Base-by-base conservation (phyloP, 2,888 invertebrate genomes). In the Epinotia bilunana region DNA sequence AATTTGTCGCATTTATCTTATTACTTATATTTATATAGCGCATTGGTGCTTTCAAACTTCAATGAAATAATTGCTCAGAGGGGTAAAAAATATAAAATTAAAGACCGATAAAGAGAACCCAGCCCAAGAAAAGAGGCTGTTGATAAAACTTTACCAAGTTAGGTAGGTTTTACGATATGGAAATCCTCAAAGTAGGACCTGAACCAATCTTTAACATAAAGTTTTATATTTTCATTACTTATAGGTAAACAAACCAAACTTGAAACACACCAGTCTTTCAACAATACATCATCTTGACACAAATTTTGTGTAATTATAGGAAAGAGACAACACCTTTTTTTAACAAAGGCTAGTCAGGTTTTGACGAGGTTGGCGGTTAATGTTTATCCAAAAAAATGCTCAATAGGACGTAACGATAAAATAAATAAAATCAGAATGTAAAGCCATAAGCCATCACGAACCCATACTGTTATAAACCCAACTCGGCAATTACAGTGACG, bases 401-500 rank as follows among this genome's bases (percentile, higher is more conserved):
- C n/a, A 53, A 7, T 33, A 33, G n/a, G 3, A 16, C 61, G 61
- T 61, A 16, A 33, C 33, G 28, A 4, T 18, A n/a, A 53, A 28
- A 33, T 55, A 16, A 67, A 33, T 57, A 28, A 55, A 33, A 74
- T 58, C 57, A 63, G 23, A 62, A 53, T 23, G 18, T 49, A 57
- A 62, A 63, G 70, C 70, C 74, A 74, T 74, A 74, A 74, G 74
- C 64, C 58, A 75, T 71, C 71, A 71, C 71, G 71, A 61, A 43
- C 43, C 60, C 55, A 65, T 53, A 65, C 39, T 77, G 72, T 78
- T 77, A 78, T 76, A 76, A 71, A 79, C 76, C 79, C 77, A 80
- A 83, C 77, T 76, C 79, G 79, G 82, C 84, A 83, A 84, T 81
- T 72, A 84, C 79, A 81, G 82, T 84, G 83, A 87, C 82, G 79